Evolutionary conservation across 2,113 vertebrate genomes (phyloP), one percentile per base, ranked within the genome.

Genomic region (Mesoclemmys tuberculata): DNA sequence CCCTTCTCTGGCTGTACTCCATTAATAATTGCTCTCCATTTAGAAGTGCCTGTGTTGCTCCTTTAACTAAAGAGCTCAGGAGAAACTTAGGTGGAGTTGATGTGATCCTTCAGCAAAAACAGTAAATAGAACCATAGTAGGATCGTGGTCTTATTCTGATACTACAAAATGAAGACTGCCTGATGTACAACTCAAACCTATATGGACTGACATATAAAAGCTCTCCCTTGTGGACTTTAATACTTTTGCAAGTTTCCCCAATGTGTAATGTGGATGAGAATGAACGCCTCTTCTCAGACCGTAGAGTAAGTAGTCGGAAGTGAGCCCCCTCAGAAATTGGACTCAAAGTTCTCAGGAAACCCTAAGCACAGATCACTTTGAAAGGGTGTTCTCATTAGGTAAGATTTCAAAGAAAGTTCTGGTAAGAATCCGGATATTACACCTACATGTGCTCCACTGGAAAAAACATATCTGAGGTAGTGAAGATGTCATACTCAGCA

Each of bases 401-500:
- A 78, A 83, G 54, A 89, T 93, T 92, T 96, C 90, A 94, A 94
- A 35, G 55, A 91, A 10, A 88, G 44, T 91, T 84, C 54, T 79
- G 13, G 41, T 61, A 88, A 90, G 56, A 93, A 95, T 54, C 86
- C 89, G 95, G 96, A 94, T 71, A 95, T 89, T 88, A 87, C 93
- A 93, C 56, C 82, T 74, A 5, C 52, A 52, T 41, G 26, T 27
- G 68, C 52, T 85, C 88, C 92, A 81, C 55, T 71, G 93, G 27
- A 84, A 89, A 95, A 75, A 95, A 61, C 80, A 51, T 78, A 93
- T 84, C 48, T 91, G 95, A 95, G 77, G 89, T 18, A 91, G 44
- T 19, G 94, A 97, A 96, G 89, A 94, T 75, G 90, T 94, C 92
- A 94, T 93, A 94, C 51, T 92, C 83, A 74, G 86, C 82, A 94